phyloP scores from a whole-genome alignment of 37 sponge, comb jelly and placozoan species.

The Chondrilla cf. caribensis region DNA sequence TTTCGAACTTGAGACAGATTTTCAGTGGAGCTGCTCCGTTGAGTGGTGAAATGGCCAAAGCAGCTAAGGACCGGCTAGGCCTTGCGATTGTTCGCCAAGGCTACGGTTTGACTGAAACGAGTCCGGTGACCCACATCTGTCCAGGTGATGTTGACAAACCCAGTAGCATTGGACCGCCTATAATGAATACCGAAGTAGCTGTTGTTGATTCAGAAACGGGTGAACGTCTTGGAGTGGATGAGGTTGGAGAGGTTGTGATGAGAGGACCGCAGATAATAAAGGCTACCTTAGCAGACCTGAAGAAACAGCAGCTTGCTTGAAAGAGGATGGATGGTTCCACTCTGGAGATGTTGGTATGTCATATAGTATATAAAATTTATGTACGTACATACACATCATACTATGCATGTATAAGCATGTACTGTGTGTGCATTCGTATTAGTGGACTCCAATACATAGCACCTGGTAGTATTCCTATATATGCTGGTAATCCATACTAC shows the following conservation, averaged over 20 bases:
- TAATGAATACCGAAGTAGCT: slow-evolving; percentile 44
- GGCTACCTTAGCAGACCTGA: slow-evolving; percentile 81
- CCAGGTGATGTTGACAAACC: slow-evolving; percentile 36
- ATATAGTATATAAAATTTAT: neutral
- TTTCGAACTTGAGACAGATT: slow-evolving; percentile 49
- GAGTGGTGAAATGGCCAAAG: slow-evolving; percentile 59
- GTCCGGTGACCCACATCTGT: slow-evolving; percentile 60
- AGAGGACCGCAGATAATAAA: slow-evolving; percentile 82
- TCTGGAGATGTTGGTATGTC: slow-evolving; percentile 82
- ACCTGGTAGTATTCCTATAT: too few species aligned
- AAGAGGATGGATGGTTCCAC: slow-evolving; percentile 79
- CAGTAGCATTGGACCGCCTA: slow-evolving; percentile 52
- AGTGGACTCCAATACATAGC: too few species aligned
- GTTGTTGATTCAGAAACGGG: slow-evolving; percentile 63
- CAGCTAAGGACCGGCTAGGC: slow-evolving; percentile 38
- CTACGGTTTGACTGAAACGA: slow-evolving; percentile 85
- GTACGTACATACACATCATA: slow-evolving; percentile 68
- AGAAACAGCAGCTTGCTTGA: slow-evolving; percentile 49
- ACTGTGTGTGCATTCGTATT: too few species aligned
- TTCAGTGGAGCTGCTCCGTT: slow-evolving; percentile 84
- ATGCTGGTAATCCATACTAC: too few species aligned
- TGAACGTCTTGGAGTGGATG: slow-evolving; percentile 15
- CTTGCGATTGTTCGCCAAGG: slow-evolving; percentile 50
- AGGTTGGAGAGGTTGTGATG: slow-evolving; percentile 74
- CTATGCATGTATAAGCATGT: too few species aligned